Conservation (phyloP, 1,140 invertebrate genomes). For the Branchinecta lynchi region DNA sequence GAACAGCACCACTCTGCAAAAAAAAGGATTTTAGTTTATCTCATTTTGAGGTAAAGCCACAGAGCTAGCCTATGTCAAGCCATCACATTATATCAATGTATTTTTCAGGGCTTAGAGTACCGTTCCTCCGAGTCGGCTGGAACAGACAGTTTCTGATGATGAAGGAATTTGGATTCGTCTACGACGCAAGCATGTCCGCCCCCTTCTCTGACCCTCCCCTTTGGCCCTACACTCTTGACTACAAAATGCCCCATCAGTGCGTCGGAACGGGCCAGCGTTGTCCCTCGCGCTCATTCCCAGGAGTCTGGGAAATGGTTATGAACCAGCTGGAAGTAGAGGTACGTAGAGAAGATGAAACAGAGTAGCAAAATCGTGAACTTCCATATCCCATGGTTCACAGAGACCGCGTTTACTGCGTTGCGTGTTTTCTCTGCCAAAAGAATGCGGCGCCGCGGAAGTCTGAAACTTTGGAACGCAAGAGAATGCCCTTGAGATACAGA, state of each 20-base stretch:
- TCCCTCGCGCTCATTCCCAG: conserved; percentile 29
- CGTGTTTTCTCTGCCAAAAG: too few species aligned
- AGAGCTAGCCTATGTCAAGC: too few species aligned
- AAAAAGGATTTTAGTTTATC: too few species aligned
- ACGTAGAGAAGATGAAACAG: conserved; percentile 20
- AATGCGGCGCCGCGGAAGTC: too few species aligned
- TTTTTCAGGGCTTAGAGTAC: conserved; percentile 50
- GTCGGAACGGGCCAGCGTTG: conserved; percentile 27
- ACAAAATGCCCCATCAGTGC: conserved; percentile 31
- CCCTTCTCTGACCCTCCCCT: conserved; percentile 39
- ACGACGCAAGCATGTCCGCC: conserved; percentile 39
- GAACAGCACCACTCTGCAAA: too few species aligned
- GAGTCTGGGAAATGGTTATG: conserved; percentile 51
- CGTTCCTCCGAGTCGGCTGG: conserved; percentile 62
- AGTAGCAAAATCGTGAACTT: background rate
- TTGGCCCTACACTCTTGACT: conserved; percentile 57
- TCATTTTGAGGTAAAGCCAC: too few species aligned
- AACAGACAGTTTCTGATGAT: conserved; percentile 77
- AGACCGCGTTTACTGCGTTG: too few species aligned
- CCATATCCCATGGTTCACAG: background rate
- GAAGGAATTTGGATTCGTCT: conserved; percentile 67
- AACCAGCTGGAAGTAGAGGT: conserved; percentile 49
- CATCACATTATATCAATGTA: too few species aligned
- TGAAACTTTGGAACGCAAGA: too few species aligned
- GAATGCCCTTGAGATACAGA: too few species aligned